A percentile compares a stretch with the other conserved stretches of the same genome.
phyloP scores from a whole-genome alignment of 2,888 invertebrate genomes.

The Salticus scenicus region DNA sequence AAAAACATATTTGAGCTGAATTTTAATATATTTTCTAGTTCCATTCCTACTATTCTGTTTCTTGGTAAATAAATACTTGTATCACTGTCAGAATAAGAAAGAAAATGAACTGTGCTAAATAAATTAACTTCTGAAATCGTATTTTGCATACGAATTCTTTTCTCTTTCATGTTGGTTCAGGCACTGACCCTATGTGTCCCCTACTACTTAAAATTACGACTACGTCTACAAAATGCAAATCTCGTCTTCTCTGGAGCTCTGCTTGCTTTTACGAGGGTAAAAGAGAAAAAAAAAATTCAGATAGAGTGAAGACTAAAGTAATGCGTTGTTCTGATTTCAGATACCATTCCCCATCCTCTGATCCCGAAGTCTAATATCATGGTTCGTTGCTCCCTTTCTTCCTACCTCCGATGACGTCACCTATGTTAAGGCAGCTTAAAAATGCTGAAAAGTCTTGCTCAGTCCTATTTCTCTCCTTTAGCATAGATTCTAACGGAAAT shows the following conservation, averaged over 20 bases:
- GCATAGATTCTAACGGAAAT: neutral
- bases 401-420: neutral
- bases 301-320: neutral
- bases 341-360: neutral
- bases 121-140: no score
- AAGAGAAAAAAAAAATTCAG: no score
- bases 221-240: conserved; percentile 1
- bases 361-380: neutral
- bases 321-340: neutral
- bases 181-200: neutral
- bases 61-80: no score
- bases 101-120: no score
- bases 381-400: neutral
- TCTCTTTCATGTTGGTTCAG: neutral
- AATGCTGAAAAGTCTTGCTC: neutral
- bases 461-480: neutral
- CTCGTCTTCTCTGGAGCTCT: neutral
- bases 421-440: neutral
- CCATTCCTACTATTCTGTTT: no score
- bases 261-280: neutral
- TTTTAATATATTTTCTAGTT: no score
- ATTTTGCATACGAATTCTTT: neutral
- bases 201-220: neutral
- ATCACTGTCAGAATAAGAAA: no score
- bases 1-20: no score